These are phyloP conservation scores for Arvicanthis niloticus DNA, from an alignment of 2,113 vertebrate species.

Conservation along the genomic window DNA sequence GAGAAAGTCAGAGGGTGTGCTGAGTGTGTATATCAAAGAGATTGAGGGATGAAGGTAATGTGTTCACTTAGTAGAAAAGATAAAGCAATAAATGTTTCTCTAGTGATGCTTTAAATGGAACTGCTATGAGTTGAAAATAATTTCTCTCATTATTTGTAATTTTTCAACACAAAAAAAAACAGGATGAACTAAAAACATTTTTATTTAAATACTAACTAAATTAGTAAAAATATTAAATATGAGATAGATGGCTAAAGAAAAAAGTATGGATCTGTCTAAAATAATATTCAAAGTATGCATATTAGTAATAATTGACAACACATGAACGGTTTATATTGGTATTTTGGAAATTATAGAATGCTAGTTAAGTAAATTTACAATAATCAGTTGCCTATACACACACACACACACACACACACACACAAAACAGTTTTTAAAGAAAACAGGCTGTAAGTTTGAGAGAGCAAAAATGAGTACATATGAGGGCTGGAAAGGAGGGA, in stretches of 20 bases:
- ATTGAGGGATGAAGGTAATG: background rate
- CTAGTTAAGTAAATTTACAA: too few relatives aligned
- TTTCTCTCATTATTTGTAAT: background rate
- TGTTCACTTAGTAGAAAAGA: constrained; percentile 36
- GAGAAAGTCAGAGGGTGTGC: background rate
- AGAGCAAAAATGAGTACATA: background rate
- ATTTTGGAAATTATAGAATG: background rate
- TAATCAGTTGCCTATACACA: background rate
- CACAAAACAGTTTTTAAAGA: background rate
- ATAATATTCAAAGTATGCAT: background rate
- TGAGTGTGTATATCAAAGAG: background rate
- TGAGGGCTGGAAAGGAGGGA: background rate
- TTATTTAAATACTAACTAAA: background rate
- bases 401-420: background rate
- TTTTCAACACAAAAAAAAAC: background rate
- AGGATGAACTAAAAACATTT: background rate
- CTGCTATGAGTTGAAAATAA: constrained; percentile 28
- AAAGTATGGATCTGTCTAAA: background rate
- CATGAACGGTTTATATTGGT: background rate
- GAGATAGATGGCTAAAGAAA: background rate
- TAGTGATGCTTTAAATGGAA: constrained; percentile 5
- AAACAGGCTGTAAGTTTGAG: background rate
- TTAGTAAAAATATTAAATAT: background rate
- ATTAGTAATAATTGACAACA: background rate
- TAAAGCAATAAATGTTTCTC: background rate